Conservation (phyloP, 92 coral and sea anemone genomes). For the Montipora capitata region DNA sequence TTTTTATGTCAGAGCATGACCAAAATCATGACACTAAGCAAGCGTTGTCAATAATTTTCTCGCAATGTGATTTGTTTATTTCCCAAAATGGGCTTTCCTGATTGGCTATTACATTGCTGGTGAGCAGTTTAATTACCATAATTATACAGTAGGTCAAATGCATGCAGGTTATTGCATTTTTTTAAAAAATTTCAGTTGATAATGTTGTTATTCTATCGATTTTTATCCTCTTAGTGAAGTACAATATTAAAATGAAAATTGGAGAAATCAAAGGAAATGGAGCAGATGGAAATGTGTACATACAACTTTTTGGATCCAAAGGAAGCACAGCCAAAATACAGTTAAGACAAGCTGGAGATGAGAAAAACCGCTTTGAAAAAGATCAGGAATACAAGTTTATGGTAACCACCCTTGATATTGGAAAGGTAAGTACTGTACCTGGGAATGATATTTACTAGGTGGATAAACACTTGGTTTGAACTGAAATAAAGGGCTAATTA, state of each 20-base stretch:
- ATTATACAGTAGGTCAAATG: too few relatives aligned
- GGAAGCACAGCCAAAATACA: slow-evolving; percentile 95
- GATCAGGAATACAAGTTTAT: slow-evolving; percentile 91
- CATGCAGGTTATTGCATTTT: too few relatives aligned
- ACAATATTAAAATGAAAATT: slow-evolving; percentile 90
- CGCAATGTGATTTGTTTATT: too few relatives aligned
- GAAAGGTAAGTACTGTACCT: slow-evolving; percentile 75
- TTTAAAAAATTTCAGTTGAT: not conserved
- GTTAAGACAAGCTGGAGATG: slow-evolving; percentile 92
- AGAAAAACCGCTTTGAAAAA: slow-evolving; percentile 77
- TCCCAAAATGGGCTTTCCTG: too few relatives aligned
- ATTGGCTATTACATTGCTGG: too few relatives aligned
- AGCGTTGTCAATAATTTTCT: too few relatives aligned
- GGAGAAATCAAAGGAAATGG: slow-evolving; percentile 96
- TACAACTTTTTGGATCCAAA: slow-evolving; percentile 92
- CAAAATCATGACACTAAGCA: too few relatives aligned
- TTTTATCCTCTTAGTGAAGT: slow-evolving; percentile 79
- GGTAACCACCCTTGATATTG: slow-evolving; percentile 90
- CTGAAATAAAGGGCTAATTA: too few relatives aligned
- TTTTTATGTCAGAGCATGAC: too few relatives aligned
- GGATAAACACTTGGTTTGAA: too few relatives aligned
- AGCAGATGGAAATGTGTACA: slow-evolving; percentile 96
- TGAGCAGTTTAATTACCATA: too few relatives aligned
- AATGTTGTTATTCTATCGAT: not conserved
- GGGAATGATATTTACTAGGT: too few relatives aligned